Percentiles rank a stretch among this genome's conserved stretches.
These are phyloP conservation scores for Trichacis sp. DNA, from an alignment of 2,888 invertebrate genomes.

Conservation along the genomic window DNA sequence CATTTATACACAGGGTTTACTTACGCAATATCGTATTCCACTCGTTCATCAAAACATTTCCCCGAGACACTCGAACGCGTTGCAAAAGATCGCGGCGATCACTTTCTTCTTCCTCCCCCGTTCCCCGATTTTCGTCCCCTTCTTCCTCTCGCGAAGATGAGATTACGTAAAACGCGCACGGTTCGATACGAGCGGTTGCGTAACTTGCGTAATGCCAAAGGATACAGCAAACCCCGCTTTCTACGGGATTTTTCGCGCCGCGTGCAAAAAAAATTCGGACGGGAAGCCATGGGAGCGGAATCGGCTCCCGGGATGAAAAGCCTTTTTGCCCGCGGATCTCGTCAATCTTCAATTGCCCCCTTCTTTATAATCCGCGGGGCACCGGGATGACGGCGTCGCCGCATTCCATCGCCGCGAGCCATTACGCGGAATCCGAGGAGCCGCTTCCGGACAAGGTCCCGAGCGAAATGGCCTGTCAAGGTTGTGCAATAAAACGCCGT, in stretches of 20 bases:
- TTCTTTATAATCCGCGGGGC: neutral
- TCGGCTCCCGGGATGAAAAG: too few species aligned
- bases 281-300: too few species aligned
- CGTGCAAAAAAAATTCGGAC: too few species aligned
- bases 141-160: conserved; percentile 36
- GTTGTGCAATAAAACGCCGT: neutral
- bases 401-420: neutral
- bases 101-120: conserved; percentile 3
- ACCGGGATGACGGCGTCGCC: neutral
- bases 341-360: neutral
- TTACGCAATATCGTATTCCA: too few species aligned
- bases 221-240: too few species aligned
- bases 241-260: too few species aligned
- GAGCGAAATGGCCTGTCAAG: conserved; percentile 4
- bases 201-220: conserved; percentile 45
- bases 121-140: neutral
- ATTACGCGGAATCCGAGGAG: conserved; percentile 23
- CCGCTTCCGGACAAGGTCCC: conserved; percentile 19
- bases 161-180: conserved; percentile 44
- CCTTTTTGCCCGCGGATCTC: neutral
- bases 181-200: conserved; percentile 33
- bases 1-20: too few species aligned
- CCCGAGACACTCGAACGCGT: too few species aligned
- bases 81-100: too few species aligned
- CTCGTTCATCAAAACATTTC: too few species aligned